Conservation (phyloP, 2,113 vertebrate species). For the Mesoclemmys tuberculata region DNA sequence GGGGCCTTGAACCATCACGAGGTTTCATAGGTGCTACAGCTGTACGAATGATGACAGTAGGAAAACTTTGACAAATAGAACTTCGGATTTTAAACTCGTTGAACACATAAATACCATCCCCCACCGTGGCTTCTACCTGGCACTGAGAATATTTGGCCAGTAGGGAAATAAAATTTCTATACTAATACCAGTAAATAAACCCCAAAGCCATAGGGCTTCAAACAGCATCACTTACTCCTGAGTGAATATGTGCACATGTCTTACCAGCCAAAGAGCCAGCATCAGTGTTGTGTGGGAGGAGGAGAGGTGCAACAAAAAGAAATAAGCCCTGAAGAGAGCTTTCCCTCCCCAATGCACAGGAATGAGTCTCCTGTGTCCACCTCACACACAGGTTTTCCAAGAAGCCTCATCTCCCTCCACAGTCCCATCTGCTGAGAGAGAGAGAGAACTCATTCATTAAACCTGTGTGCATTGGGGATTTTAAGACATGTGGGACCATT, state of each 20-base stretch:
- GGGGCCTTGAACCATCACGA: neutral
- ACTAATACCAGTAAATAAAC: neutral
- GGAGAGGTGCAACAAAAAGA: no score
- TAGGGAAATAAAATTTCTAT: neutral
- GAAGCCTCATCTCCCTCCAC: neutral
- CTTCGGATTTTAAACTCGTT: neutral
- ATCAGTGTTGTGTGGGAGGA: no score
- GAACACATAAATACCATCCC: neutral
- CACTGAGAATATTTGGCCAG: neutral
- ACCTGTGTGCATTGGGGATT: no score
- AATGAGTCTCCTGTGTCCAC: neutral
- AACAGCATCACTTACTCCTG: no score
- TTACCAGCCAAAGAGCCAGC: no score
- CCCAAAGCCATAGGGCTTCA: neutral
- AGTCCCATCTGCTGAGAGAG: neutral
- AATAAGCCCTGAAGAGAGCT: no score
- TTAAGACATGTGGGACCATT: no score
- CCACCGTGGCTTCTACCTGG: neutral
- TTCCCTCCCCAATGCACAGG: no score
- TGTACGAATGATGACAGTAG: neutral
- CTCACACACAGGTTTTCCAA: neutral
- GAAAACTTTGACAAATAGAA: neutral
- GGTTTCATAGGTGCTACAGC: neutral
- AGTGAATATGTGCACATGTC: no score
- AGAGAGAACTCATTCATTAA: neutral